A percentile compares a stretch with the other conserved stretches of the same genome.
Evolutionary conservation across 2,888 invertebrate genomes (phyloP).

Genomic region (Hydriomena furcata): DNA sequence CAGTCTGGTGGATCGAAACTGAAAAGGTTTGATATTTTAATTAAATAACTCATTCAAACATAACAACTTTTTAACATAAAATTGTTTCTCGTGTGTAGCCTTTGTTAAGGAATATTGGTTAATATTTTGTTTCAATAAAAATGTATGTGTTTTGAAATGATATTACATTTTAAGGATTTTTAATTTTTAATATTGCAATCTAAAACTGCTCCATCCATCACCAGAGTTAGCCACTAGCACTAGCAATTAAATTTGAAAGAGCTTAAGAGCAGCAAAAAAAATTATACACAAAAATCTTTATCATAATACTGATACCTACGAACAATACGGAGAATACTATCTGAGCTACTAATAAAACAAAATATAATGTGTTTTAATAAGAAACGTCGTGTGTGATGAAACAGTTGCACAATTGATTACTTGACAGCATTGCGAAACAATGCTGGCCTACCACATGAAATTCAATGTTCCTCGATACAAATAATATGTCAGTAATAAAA

Average conservation of each 20-base stretch:
- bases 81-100: not conserved
- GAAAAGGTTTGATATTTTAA: not conserved
- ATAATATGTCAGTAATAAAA: conserved; percentile 79
- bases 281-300: too few relatives aligned
- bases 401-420: conserved; percentile 29
- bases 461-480: conserved; percentile 76
- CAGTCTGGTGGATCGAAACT: not conserved
- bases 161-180: too few relatives aligned
- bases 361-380: conserved; percentile 10
- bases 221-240: too few relatives aligned
- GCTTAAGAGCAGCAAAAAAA: too few relatives aligned
- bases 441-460: conserved; percentile 61
- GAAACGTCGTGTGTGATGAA: conserved; percentile 24
- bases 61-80: conserved; percentile 1
- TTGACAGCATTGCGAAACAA: conserved; percentile 59
- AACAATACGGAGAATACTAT: not conserved
- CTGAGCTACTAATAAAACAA: conserved; percentile 7
- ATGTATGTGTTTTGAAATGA: too few relatives aligned
- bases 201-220: too few relatives aligned
- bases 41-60: not conserved
- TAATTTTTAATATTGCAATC: too few relatives aligned
- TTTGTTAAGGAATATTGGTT: not conserved
- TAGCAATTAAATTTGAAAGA: too few relatives aligned
- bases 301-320: not conserved
- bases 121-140: too few relatives aligned